Evolutionary conservation across 2,113 vertebrate genomes (phyloP).

Genomic region (Albula goreensis): DNA sequence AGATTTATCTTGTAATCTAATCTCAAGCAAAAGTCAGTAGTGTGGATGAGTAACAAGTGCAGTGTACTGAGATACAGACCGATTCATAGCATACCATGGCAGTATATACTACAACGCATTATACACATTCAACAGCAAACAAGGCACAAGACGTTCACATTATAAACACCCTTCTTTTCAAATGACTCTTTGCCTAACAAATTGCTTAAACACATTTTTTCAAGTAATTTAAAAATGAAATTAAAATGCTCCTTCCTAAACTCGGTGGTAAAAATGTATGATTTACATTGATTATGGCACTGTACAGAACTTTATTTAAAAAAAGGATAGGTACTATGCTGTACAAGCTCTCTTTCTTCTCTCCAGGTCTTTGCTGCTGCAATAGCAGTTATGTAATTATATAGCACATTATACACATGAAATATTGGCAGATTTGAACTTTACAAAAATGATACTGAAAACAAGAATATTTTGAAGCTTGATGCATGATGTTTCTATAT

Average conservation of each 20-base stretch:
- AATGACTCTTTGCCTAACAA: constrained; percentile 13
- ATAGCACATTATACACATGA: not conserved
- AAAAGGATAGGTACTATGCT: not conserved
- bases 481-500: not conserved
- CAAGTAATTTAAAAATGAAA: constrained; percentile 80
- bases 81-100: constrained; percentile 76
- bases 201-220: constrained; percentile 45
- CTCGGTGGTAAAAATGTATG: constrained; percentile 68
- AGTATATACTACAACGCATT: constrained; percentile 79
- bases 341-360: not conserved
- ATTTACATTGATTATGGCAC: constrained; percentile 74
- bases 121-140: constrained; percentile 91
- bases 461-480: not conserved
- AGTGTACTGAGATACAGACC: constrained; percentile 81
- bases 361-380: not conserved
- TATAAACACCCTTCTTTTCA: constrained; percentile 71
- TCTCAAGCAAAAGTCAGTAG: constrained; percentile 86
- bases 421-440: not conserved
- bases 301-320: constrained; percentile 56
- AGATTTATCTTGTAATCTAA: constrained; percentile 73
- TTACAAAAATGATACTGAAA: not conserved
- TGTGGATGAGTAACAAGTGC: constrained; percentile 82
- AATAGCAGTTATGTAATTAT: not conserved
- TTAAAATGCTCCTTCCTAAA: constrained; percentile 52
- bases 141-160: constrained; percentile 92